Evolutionary conservation across 2,888 invertebrate species (phyloP).

Genomic region (Acronicta aceris): DNA sequence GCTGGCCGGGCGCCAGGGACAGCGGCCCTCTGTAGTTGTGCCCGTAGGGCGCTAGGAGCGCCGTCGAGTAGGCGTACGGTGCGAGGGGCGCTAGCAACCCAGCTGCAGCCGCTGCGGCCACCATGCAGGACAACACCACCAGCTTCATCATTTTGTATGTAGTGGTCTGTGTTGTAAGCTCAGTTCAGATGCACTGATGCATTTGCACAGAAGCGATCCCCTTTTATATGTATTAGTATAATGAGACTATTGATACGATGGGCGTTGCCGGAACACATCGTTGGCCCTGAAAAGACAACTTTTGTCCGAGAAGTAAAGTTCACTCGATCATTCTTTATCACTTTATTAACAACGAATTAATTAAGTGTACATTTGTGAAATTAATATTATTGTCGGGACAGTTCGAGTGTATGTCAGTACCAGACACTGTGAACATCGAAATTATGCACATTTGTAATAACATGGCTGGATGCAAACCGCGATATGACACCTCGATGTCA

Average conservation of each 20-base stretch:
- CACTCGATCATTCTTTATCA: slow-evolving; percentile 32
- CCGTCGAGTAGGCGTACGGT: slow-evolving; percentile 48
- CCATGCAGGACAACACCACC: slow-evolving; percentile 90
- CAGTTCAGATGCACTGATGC: slow-evolving; percentile 75
- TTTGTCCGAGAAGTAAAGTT: slow-evolving; percentile 67
- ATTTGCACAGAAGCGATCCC: slow-evolving; percentile 49
- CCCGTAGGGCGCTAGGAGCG: slow-evolving; percentile 59
- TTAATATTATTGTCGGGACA: slow-evolving; percentile 29
- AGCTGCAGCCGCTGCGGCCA: slow-evolving; percentile 89
- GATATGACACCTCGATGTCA: slow-evolving; percentile 29
- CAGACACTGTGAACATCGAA: slow-evolving; percentile 33
- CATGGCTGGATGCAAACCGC: slow-evolving; percentile 17
- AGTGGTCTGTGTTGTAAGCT: slow-evolving; percentile 83
- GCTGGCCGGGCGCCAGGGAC: slow-evolving; percentile 84
- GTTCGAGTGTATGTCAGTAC: slow-evolving; percentile 24
- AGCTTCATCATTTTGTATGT: slow-evolving; percentile 82
- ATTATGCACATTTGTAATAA: slow-evolving; percentile 38
- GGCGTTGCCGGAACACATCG: slow-evolving; percentile 73
- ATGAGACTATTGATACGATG: slow-evolving; percentile 53
- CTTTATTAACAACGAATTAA: slow-evolving; percentile 37
- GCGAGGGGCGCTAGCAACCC: slow-evolving; percentile 50
- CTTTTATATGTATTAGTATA: slow-evolving; percentile 71
- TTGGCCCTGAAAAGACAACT: slow-evolving; percentile 77
- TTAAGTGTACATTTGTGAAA: slow-evolving; percentile 26
- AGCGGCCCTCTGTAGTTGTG: slow-evolving; percentile 80